Conservation (phyloP, 2,113 vertebrate species). For the Triplophysa tibetana region DNA sequence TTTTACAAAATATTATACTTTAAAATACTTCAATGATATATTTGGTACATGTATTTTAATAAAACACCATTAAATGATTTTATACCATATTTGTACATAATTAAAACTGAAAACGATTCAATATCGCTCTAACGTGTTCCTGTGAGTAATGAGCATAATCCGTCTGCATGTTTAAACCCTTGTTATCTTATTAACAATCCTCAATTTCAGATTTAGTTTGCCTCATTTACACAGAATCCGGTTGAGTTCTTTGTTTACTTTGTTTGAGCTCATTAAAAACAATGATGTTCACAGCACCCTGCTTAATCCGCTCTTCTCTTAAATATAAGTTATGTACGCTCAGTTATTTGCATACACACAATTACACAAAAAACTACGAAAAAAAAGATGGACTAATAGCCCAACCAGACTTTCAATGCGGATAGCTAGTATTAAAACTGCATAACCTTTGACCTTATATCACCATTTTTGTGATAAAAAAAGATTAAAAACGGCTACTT, state of each 20-base stretch:
- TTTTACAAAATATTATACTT: background rate
- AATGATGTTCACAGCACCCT: background rate
- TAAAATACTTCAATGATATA: too few relatives aligned
- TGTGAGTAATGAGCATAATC: slow-evolving; percentile 1
- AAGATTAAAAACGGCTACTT: too few relatives aligned
- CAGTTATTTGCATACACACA: background rate
- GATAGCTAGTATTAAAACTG: background rate
- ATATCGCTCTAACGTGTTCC: slow-evolving; percentile 7
- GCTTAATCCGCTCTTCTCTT: background rate
- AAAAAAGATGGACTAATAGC: background rate
- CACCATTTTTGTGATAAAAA: too few relatives aligned
- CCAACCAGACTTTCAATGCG: background rate
- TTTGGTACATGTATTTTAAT: too few relatives aligned
- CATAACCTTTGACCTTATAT: too few relatives aligned
- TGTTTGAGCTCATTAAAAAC: slow-evolving; percentile 1
- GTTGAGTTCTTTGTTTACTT: background rate
- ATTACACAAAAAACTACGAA: background rate
- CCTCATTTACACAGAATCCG: slow-evolving; percentile 15
- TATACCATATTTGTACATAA: background rate
- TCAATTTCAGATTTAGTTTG: background rate
- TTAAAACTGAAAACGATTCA: background rate
- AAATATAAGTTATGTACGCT: background rate
- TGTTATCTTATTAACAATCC: background rate
- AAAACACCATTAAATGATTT: background rate
- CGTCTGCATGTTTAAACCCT: slow-evolving; percentile 7